Percentiles rank a stretch among this genome's conserved stretches.
Conservation (phyloP, 2,797 vertebrate genomes). For the Glossophaga mutica region DNA sequence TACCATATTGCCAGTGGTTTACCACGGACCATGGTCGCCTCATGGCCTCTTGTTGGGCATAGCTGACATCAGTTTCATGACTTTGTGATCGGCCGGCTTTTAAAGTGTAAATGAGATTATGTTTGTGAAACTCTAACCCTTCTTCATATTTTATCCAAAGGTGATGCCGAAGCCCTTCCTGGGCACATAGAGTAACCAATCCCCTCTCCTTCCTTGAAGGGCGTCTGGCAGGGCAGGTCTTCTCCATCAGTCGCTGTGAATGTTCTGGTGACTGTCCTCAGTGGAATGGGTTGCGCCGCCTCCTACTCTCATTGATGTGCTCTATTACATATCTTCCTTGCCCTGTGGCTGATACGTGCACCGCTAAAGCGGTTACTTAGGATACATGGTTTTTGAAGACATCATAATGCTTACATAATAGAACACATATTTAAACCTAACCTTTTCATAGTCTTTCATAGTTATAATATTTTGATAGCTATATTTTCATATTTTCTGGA, state of each 20-base stretch:
- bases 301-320: not conserved
- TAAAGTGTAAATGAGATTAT: not conserved
- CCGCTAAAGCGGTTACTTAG: not conserved
- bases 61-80: not conserved
- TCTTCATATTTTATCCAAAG: slow-evolving; percentile 4
- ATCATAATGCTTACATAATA: too few species aligned
- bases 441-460: not conserved
- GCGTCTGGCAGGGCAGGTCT: not conserved
- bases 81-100: rapidly evolving
- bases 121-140: not conserved
- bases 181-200: not conserved
- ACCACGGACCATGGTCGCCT: not conserved
- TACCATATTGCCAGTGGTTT: not conserved
- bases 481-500: not conserved
- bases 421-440: not conserved
- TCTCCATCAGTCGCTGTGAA: not conserved
- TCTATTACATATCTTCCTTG: not conserved
- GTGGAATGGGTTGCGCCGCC: not conserved
- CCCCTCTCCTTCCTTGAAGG: not conserved
- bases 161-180: not conserved
- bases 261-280: not conserved
- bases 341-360: not conserved
- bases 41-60: not conserved
- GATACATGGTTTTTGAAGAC: not conserved
- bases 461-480: not conserved